Conservation (phyloP, 1,140 invertebrate species). For the Frieseomelitta varia region DNA sequence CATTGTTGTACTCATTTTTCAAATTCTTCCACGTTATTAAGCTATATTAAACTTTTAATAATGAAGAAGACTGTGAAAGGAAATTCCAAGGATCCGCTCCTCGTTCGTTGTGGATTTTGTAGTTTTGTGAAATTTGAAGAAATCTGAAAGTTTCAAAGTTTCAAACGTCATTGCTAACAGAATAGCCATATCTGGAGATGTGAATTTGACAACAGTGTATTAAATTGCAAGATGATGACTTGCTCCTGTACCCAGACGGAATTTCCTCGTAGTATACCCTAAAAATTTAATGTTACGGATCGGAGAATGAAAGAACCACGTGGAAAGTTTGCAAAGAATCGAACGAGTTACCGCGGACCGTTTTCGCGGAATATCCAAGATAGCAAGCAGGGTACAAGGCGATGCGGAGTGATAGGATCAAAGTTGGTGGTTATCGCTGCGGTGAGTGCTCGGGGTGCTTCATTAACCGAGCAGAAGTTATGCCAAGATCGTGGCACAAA, state of each 20-base stretch:
- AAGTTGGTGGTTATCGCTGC: constrained; percentile 46
- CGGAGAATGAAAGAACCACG: background rate
- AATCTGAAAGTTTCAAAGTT: too few relatives aligned
- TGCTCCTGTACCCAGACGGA: background rate
- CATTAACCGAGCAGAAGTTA: constrained; percentile 61
- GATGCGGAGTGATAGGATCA: constrained; percentile 6
- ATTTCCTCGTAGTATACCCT: background rate
- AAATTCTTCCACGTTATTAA: too few relatives aligned
- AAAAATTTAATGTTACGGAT: too few relatives aligned
- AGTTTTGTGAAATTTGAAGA: too few relatives aligned
- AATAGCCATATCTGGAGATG: too few relatives aligned
- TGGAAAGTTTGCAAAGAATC: background rate
- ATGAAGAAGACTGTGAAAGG: too few relatives aligned
- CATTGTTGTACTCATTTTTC: too few relatives aligned
- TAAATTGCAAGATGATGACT: background rate
- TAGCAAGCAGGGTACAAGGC: background rate
- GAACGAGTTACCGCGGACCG: background rate
- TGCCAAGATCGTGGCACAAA: constrained; percentile 47
- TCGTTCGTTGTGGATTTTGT: too few relatives aligned
- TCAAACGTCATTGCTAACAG: too few relatives aligned
- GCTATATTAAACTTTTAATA: too few relatives aligned
- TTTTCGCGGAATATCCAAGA: background rate
- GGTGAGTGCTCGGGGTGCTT: constrained; percentile 43
- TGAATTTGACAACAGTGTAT: background rate
- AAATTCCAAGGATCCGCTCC: too few relatives aligned